Evolutionary conservation across 2,888 invertebrate species (phyloP), one percentile per base, ranked within the genome.

Genomic region (Neoitamus cyanurus): DNA sequence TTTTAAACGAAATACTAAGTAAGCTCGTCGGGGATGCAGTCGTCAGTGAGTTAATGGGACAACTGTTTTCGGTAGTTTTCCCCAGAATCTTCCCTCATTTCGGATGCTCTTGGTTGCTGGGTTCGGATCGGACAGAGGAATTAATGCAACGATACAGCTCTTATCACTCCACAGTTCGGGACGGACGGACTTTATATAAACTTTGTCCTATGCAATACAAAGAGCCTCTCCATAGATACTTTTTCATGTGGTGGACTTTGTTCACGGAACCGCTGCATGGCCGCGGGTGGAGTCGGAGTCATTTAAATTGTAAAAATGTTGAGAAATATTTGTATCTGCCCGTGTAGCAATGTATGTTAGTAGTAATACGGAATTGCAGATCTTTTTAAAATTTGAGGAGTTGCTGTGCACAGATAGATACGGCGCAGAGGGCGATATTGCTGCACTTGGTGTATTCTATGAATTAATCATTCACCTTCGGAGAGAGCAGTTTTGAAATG

Each of bases 361-460:
- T 58, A 25, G 58, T 58, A 25, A n/a, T 58, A 9, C 58, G 20
- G 58, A 58, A 58, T 20, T 58, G 58, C 20, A 58, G 58, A 58
- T 58, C 58, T 1, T 9, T 58, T 58, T 58, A 15, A 42, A 1
- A n/a, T 58, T 58, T 58, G 9, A 9, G n/a, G 37, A 30, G 70
- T 30, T 70, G 31, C 31, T n/a, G 31, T 70, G 70, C 31, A 70
- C 28, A 5, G 30, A 70, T 25, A 58, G n/a, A n/a, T 9, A 20
- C n/a, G 2, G 2, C 58, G 2, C 0, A 9, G 15, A 15, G 70
- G 30, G 70, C 30, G 30, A 30, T 30, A 31, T 30, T 30, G 25
- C 31, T 70, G 70, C 70, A 70, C 70, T 70, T 70, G 70, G 70
- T 70, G 70, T n/a, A 30, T 70, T 69, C n/a, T 30, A 70, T 70